phyloP scores from a whole-genome alignment of 2,888 invertebrate species.

The Yponomeuta sedellus region DNA sequence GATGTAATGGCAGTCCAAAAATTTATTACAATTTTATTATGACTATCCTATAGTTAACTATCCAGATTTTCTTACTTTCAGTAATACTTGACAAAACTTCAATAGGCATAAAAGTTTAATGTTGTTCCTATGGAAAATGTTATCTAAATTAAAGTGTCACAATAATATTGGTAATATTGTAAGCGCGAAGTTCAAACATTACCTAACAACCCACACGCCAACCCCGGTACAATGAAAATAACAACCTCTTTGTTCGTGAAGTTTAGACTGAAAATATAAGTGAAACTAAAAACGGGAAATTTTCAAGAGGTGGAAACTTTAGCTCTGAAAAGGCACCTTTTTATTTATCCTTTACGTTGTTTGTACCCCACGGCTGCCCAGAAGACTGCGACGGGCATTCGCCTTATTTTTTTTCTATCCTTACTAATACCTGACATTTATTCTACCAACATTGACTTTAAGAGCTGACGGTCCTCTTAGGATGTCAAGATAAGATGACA shows the following conservation, averaged over 20 bases:
- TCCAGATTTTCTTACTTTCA: too few species aligned
- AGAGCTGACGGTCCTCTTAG: slow-evolving; percentile 12
- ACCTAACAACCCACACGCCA: neutral
- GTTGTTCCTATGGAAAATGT: neutral
- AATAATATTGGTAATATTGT: neutral
- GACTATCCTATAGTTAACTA: too few species aligned
- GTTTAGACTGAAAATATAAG: neutral
- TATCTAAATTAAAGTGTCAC: neutral
- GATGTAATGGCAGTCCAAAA: too few species aligned
- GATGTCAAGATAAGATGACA: slow-evolving; percentile 59
- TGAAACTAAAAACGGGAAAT: too few species aligned
- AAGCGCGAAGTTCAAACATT: neutral
- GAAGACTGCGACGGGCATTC: too few species aligned
- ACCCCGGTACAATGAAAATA: neutral
- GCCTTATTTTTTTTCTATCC: too few species aligned
- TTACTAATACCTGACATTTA: too few species aligned
- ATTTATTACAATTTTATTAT: too few species aligned
- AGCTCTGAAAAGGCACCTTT: too few species aligned
- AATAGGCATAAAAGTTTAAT: neutral
- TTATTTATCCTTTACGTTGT: too few species aligned
- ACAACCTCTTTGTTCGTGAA: neutral
- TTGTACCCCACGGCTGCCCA: too few species aligned
- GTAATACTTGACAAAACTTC: neutral
- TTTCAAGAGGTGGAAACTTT: too few species aligned
- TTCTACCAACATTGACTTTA: neutral